Evolutionary conservation across 1,140 invertebrate genomes (phyloP).

Genomic region (Lineus longissimus): DNA sequence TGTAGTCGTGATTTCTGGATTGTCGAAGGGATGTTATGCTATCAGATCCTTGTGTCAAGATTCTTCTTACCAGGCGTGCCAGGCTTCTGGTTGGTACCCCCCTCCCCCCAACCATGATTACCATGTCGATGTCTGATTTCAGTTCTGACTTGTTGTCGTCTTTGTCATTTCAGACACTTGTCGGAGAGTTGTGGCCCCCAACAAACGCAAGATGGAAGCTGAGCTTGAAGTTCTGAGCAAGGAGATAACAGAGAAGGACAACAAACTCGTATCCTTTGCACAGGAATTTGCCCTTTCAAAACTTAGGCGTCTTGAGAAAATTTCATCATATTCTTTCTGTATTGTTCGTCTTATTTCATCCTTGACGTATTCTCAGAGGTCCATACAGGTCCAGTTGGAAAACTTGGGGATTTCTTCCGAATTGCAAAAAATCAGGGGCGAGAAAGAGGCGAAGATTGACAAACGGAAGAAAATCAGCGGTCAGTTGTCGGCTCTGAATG

Average conservation of each 20-base stretch:
- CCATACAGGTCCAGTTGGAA: neutral
- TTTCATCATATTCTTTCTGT: no score
- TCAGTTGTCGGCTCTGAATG: slow-evolving; percentile 33
- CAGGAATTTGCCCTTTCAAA: no score
- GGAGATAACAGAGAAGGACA: slow-evolving; percentile 32
- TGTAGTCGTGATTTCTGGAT: no score
- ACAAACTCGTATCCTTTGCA: slow-evolving; percentile 31
- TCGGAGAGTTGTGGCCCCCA: slow-evolving; percentile 27
- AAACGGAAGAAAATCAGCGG: slow-evolving; percentile 37
- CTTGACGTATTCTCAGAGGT: no score
- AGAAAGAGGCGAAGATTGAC: slow-evolving; percentile 34
- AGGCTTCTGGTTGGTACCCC: no score
- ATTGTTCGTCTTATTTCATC: no score
- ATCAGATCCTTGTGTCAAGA: no score
- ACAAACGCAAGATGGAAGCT: slow-evolving; percentile 42
- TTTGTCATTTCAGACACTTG: neutral
- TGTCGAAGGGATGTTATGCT: no score
- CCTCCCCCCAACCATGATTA: no score
- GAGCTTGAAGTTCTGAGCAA: slow-evolving; percentile 31
- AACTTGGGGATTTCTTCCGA: neutral
- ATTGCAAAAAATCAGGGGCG: slow-evolving; percentile 25
- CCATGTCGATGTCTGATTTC: neutral
- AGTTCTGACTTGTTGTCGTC: neutral
- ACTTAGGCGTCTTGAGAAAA: no score
- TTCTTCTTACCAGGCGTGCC: no score